Conservation (phyloP, 2,888 invertebrate genomes). For the Pristionchus mayeri region DNA sequence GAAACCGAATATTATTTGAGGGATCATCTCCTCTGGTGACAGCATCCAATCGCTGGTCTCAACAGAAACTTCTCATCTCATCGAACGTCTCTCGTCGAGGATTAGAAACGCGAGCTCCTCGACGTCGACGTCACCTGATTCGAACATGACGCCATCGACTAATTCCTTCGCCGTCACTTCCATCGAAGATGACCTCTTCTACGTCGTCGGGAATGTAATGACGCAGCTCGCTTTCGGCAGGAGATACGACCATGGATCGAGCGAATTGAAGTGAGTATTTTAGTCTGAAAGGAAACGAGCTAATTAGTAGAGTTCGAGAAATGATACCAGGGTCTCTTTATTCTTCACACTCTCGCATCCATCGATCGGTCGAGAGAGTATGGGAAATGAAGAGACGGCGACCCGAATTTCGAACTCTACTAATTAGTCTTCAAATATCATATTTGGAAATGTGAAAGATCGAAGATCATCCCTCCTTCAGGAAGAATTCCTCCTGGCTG, state of each 20-base stretch:
- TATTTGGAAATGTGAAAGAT: no score
- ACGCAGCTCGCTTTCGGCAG: slow-evolving; percentile 46
- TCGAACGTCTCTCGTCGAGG: not conserved
- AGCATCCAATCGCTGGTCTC: slow-evolving; percentile 39
- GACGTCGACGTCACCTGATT: not conserved
- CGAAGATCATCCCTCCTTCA: no score
- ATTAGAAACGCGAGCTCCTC: not conserved
- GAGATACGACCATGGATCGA: slow-evolving; percentile 47
- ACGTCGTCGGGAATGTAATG: slow-evolving; percentile 50
- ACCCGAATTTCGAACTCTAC: no score
- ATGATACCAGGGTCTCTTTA: no score
- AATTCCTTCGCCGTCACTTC: not conserved
- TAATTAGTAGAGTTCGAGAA: no score
- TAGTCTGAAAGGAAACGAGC: no score
- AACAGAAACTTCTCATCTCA: slow-evolving; percentile 17
- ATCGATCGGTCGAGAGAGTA: no score
- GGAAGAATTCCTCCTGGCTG: slow-evolving; percentile 37
- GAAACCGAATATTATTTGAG: not conserved
- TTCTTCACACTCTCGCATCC: no score
- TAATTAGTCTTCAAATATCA: no score
- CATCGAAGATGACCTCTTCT: slow-evolving; percentile 51
- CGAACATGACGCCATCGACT: not conserved
- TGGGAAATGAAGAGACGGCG: no score
- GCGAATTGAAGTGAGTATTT: slow-evolving; percentile 44
- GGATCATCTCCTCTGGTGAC: not conserved